Evolutionary conservation across 2,113 vertebrate species (phyloP).

Genomic region (Grammomys dolichurus): DNA sequence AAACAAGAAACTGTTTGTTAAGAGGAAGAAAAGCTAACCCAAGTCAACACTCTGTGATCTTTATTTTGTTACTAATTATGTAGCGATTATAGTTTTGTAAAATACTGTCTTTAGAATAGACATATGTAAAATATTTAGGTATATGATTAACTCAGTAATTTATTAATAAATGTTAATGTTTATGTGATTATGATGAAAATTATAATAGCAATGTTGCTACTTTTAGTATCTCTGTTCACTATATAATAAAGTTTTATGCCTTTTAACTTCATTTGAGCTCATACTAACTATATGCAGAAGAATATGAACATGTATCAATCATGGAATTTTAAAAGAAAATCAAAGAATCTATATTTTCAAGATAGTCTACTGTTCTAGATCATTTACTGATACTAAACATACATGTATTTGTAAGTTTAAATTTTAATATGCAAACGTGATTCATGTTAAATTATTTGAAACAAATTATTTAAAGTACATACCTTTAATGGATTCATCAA

Average conservation of each 20-base stretch:
- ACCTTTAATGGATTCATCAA: not conserved
- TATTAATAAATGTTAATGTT: not conserved
- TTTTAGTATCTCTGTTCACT: not conserved
- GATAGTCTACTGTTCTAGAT: not conserved
- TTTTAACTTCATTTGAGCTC: not conserved
- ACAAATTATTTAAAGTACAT: not conserved
- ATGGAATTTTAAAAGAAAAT: not conserved
- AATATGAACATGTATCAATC: not conserved
- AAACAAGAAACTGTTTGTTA: not conserved
- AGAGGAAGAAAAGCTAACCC: not conserved
- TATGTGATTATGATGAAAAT: not conserved
- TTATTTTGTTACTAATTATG: not conserved
- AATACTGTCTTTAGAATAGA: not conserved
- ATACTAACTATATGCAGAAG: not conserved
- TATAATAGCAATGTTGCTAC: not conserved
- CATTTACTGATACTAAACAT: not conserved
- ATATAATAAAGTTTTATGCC: not conserved
- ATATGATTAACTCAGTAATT: not conserved
- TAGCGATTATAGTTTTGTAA: not conserved
- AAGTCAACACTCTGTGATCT: not conserved
- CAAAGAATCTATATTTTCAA: not conserved
- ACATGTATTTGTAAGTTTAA: not conserved
- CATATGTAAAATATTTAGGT: not conserved
- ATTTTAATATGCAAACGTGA: not conserved
- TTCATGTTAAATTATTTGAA: not conserved